These are phyloP conservation scores for Amphiprion ocellaris DNA, from an alignment of 2,113 vertebrate genomes.

Conservation along the genomic window DNA sequence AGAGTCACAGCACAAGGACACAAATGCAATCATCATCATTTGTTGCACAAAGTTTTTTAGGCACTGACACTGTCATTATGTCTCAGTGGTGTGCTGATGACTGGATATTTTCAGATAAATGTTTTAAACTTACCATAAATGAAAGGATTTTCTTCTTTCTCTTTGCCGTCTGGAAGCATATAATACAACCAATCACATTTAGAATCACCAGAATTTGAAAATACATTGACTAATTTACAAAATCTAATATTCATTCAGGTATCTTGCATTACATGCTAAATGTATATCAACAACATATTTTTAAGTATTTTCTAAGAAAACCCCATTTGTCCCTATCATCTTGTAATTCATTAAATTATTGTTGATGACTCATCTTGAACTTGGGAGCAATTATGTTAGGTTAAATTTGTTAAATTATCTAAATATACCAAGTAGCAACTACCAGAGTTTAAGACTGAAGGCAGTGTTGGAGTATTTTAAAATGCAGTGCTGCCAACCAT, in stretches of 20 bases:
- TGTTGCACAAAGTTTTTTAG: background rate
- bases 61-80: background rate
- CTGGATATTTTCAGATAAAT: background rate
- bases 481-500: too few relatives aligned
- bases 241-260: background rate
- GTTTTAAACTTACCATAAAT: constrained; percentile 73
- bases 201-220: background rate
- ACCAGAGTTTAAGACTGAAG: too few relatives aligned
- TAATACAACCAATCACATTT: background rate
- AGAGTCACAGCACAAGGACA: background rate
- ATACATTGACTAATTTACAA: background rate
- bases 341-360: too few relatives aligned
- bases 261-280: background rate
- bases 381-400: too few relatives aligned
- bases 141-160: constrained; percentile 70
- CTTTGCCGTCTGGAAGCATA: constrained; percentile 50
- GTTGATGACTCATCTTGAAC: too few relatives aligned
- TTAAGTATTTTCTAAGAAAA: too few relatives aligned
- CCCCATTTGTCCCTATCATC: too few relatives aligned
- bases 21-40: background rate
- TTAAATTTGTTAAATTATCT: too few relatives aligned
- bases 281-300: background rate
- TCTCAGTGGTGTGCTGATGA: background rate
- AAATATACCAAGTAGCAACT: too few relatives aligned
- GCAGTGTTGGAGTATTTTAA: too few relatives aligned